Percentiles rank a stretch among this genome's conserved stretches.
Conservation (phyloP, 2,888 invertebrate genomes). For the Endotricha flammealis region DNA sequence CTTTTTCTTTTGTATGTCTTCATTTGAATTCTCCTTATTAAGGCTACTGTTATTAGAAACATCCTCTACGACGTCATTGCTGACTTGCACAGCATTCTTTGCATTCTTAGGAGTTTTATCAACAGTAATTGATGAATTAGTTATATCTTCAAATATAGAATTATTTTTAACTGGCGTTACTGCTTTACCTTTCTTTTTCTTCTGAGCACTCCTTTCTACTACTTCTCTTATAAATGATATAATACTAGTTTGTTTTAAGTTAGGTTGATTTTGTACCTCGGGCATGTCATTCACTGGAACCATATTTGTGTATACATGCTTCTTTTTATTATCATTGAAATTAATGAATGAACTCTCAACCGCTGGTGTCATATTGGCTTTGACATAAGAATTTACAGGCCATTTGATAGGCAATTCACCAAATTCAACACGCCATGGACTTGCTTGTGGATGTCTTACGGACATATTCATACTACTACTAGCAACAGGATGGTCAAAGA, state of each 20-base stretch:
- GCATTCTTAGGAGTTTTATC: conserved; percentile 24
- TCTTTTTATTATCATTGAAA: conserved; percentile 49
- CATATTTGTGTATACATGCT: conserved; percentile 67
- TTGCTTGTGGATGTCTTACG: conserved; percentile 49
- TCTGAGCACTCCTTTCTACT: conserved; percentile 48
- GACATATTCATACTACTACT: conserved; percentile 66
- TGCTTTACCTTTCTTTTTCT: conserved; percentile 44
- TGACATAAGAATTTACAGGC: conserved; percentile 64
- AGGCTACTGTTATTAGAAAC: conserved; percentile 21
- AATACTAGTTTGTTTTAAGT: conserved; percentile 65
- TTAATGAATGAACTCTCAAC: conserved; percentile 64
- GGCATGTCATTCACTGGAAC: conserved; percentile 42
- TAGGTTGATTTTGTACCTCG: conserved; percentile 35
- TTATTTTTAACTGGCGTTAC: conserved; percentile 43
- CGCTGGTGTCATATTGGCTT: conserved; percentile 72
- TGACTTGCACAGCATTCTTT: conserved; percentile 19
- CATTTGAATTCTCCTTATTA: conserved; percentile 30
- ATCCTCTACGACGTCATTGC: conserved; percentile 11
- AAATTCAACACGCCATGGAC: conserved; percentile 71
- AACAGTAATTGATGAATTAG: conserved; percentile 20
- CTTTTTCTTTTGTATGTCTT: conserved; percentile 25
- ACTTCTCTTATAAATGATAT: conserved; percentile 66
- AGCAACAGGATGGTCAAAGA: conserved; percentile 65
- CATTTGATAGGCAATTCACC: conserved; percentile 62
- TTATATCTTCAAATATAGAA: conserved; percentile 39